Percentiles rank a stretch among this genome's conserved stretches.
Evolutionary conservation across 2,113 vertebrate species (phyloP).

Genomic region (Emydura subglobosa): DNA sequence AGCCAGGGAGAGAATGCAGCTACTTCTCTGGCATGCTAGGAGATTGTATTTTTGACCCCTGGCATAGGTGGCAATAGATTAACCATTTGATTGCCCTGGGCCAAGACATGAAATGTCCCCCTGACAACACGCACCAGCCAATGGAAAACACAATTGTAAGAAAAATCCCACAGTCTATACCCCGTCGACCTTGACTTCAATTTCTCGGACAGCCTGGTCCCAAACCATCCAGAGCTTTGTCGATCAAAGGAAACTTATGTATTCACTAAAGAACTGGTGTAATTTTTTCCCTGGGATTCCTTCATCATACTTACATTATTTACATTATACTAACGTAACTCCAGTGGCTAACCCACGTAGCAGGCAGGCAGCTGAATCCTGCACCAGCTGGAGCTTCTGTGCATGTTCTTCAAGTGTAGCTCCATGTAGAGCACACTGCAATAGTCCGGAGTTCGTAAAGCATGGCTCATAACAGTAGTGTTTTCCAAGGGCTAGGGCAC

Average conservation of each 20-base stretch:
- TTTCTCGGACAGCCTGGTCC: neutral
- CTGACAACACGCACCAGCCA: neutral
- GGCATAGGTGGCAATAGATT: slow-evolving; percentile 15
- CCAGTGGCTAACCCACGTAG: neutral
- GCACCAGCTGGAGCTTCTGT: too few relatives aligned
- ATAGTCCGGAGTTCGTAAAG: neutral
- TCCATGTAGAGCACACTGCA: neutral
- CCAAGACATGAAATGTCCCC: neutral
- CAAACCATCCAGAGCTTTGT: neutral
- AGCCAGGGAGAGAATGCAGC: neutral
- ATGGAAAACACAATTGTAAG: neutral
- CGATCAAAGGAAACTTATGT: neutral
- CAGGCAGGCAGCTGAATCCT: neutral
- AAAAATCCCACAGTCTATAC: neutral
- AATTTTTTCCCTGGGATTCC: neutral
- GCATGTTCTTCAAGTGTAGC: neutral
- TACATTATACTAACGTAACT: neutral
- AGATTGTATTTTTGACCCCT: neutral
- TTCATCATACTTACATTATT: neutral
- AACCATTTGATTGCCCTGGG: neutral
- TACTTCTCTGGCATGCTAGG: neutral
- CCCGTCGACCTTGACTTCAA: neutral
- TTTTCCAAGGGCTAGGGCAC: neutral
- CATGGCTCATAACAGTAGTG: neutral
- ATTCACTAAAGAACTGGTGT: neutral